Conservation (phyloP, 2,797 vertebrate species). For the Schizopygopsis malacanthus region DNA sequence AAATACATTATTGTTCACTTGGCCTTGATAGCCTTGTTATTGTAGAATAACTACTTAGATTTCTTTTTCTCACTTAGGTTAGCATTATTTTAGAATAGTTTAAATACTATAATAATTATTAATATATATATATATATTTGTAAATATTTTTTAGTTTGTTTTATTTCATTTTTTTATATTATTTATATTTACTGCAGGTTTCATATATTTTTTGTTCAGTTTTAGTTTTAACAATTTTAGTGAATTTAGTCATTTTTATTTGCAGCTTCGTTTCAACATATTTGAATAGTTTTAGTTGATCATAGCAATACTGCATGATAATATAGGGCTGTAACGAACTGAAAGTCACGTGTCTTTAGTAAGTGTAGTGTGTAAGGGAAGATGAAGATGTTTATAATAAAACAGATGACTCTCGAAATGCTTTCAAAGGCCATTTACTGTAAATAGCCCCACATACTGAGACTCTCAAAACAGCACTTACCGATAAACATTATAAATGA, state of each 20-base stretch:
- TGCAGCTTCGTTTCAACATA: neutral
- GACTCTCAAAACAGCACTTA: constrained; percentile 22
- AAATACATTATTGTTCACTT: neutral
- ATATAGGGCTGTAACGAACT: neutral
- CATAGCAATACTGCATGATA: neutral
- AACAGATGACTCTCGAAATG: constrained; percentile 23
- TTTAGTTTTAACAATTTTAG: no score
- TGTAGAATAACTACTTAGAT: neutral
- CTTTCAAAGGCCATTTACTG: constrained; percentile 33
- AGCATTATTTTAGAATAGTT: neutral
- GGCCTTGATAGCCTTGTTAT: neutral
- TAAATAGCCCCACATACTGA: constrained; percentile 5
- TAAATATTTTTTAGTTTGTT: neutral
- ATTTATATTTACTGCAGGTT: no score
- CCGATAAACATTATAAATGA: constrained; percentile 5
- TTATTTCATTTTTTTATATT: neutral
- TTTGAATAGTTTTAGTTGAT: neutral
- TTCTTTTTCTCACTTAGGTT: neutral
- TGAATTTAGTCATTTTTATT: neutral
- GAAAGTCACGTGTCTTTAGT: neutral
- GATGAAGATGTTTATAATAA: neutral
- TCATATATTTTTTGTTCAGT: no score
- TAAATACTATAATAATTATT: neutral
- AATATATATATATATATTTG: neutral
- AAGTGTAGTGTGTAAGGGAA: neutral